Evolutionary conservation across 2,113 vertebrate species (phyloP), one percentile per base, ranked within the genome.

Genomic region (Sardina pilchardus): DNA sequence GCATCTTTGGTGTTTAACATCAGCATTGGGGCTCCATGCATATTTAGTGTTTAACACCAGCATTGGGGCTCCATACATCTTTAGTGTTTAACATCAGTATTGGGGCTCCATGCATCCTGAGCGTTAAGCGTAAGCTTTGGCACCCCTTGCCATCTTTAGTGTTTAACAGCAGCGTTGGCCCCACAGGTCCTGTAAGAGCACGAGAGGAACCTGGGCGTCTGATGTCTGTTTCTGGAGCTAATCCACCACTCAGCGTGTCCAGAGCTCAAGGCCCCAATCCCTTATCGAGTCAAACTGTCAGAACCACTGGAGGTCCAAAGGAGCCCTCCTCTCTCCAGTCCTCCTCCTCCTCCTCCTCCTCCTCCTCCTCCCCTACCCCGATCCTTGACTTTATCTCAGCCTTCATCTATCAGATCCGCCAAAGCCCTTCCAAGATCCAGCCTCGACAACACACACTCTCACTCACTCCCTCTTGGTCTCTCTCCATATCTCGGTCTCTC

Each of bases 381-480:
- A 30, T 30, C 26, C 63, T 10, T 26, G 63, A 10, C 71, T 36
- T 78, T 78, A 78, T 78, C 21, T 59, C 34, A 16, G 71, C 34
- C 71, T 36, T 78, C 71, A 78, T 78, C 71, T 78, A 78, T 30
- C 71, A 78, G 71, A 78, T 78, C 71, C 71, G 12, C 10, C 34
- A 78, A 78, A 78, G 71, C 71, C 71, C 6, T 34, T 16, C 63
- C 30, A 30, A 75, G 30, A 75, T 84, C 83, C 30, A 30, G n/a
- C 67, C 71, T 36, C 7, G 17, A 36, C 24, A 24, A 34, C 12
- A 30, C 26, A 34, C 26, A 2, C n/a, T 3, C 56, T 44, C 56
- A 6, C 39, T 42, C 39, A 4, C 39, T 42, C 4, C 4, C 4
- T 42, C 39, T 42, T 42, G 2, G 39, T 42, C 39, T 42, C 2